A percentile compares a stretch with the other conserved stretches of the same genome.
phyloP scores from a whole-genome alignment of 2,888 invertebrate species.

The Dasypogon diadema region DNA sequence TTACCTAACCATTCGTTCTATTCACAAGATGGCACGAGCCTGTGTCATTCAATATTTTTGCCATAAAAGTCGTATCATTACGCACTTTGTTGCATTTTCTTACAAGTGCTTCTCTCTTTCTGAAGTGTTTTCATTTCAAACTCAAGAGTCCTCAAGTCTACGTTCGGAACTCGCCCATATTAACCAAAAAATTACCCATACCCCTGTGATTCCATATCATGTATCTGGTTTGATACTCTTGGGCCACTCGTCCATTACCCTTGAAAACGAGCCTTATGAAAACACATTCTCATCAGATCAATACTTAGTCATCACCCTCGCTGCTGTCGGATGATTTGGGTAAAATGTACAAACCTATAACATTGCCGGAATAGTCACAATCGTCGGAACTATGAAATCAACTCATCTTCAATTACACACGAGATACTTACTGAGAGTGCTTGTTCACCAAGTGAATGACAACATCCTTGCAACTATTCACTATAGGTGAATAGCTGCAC shows the following conservation, averaged over 20 bases:
- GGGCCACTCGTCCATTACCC: conserved; percentile 14
- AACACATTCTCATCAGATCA: conserved; percentile 8
- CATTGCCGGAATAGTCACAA: not conserved
- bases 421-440: not conserved
- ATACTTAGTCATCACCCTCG: not conserved
- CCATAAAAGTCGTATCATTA: not conserved
- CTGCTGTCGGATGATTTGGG: not conserved
- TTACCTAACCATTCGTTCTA: not conserved
- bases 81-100: conserved; percentile 19
- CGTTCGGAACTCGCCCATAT: not conserved
- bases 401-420: not conserved
- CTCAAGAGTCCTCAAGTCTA: not conserved
- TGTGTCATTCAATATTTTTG: not conserved
- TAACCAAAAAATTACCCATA: not conserved
- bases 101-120: not conserved
- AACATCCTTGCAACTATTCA: not conserved
- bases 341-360: not conserved
- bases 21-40: not conserved
- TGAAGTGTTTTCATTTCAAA: not conserved
- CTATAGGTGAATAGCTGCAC: not conserved
- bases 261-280: conserved; percentile 5
- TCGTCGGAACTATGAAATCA: not conserved
- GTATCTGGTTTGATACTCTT: not conserved
- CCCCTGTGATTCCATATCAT: not conserved
- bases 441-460: not conserved